Conservation (phyloP, 1,140 invertebrate genomes). For the Lordiphosa clarofinis region DNA sequence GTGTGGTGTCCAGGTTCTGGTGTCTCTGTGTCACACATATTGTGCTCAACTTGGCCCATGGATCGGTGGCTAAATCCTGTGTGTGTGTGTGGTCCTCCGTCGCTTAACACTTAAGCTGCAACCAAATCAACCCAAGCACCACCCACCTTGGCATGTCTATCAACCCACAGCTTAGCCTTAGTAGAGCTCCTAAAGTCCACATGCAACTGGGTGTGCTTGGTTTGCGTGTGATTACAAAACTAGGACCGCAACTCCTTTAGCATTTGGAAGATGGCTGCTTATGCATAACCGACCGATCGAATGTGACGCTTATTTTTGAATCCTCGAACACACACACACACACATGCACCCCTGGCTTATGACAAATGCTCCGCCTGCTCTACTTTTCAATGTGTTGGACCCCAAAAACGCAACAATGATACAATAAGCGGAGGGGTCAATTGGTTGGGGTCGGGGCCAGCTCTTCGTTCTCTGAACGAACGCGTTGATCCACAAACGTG, state of each 20-base stretch:
- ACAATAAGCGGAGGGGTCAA: conserved; percentile 12
- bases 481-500: conserved; percentile 77
- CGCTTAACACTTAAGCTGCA: conserved; percentile 79
- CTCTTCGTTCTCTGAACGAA: conserved; percentile 29
- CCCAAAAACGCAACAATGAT: conserved; percentile 31
- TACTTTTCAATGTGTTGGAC: conserved; percentile 21
- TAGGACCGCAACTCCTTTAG: conserved; percentile 17
- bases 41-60: conserved; percentile 22
- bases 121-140: conserved; percentile 21
- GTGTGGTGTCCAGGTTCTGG: conserved; percentile 20
- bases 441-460: neutral
- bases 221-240: conserved; percentile 55
- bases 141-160: conserved; percentile 11
- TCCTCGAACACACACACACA: conserved; percentile 58
- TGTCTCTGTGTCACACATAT: conserved; percentile 38
- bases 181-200: conserved; percentile 22
- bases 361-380: conserved; percentile 35
- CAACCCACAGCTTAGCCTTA: conserved; percentile 34
- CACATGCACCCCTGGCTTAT: conserved; percentile 39
- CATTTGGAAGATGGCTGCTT: conserved; percentile 4
- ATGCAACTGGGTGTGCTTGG: conserved; percentile 24
- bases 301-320: conserved; percentile 61
- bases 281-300: conserved; percentile 64
- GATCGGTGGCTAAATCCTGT: conserved; percentile 9
- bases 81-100: conserved; percentile 19